These are phyloP conservation scores for Galeruca laticollis DNA, from an alignment of 2,888 invertebrate genomes.

Conservation along the genomic window DNA sequence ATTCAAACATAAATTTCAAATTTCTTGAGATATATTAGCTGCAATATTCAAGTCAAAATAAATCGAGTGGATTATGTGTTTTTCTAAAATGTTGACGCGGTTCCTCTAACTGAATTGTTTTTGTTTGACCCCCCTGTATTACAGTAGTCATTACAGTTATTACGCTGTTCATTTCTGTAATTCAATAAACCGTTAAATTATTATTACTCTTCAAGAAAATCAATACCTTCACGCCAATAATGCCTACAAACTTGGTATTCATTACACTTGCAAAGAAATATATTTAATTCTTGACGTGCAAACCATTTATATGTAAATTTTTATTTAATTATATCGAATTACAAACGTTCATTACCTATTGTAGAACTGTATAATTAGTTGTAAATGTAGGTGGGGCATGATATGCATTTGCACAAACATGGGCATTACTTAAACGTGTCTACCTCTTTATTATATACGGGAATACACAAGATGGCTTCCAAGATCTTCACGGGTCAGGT, in stretches of 20 bases:
- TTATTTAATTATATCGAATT: conserved; percentile 42
- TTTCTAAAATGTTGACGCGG: too few relatives aligned
- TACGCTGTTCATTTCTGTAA: neutral
- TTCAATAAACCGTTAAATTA: neutral
- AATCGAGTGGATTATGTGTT: too few relatives aligned
- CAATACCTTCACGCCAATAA: conserved; percentile 3
- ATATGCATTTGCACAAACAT: conserved; percentile 40
- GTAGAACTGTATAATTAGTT: conserved; percentile 36
- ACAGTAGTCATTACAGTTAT: neutral
- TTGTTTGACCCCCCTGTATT: too few relatives aligned
- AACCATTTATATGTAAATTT: conserved; percentile 40
- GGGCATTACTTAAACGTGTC: conserved; percentile 34
- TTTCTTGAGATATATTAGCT: too few relatives aligned
- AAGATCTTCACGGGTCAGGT: conserved; percentile 38
- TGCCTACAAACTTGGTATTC: neutral
- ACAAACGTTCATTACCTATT: conserved; percentile 36
- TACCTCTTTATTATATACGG: conserved; percentile 37
- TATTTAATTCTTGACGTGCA: conserved; percentile 28
- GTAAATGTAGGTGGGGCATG: conserved; percentile 36
- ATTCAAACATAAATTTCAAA: too few relatives aligned
- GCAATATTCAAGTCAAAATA: too few relatives aligned
- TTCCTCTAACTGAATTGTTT: too few relatives aligned
- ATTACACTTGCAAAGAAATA: conserved; percentile 15
- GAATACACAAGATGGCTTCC: conserved; percentile 40
- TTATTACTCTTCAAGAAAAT: neutral